Conservation (phyloP, 1,140 invertebrate species). For the Gyrodactylus salaris region DNA sequence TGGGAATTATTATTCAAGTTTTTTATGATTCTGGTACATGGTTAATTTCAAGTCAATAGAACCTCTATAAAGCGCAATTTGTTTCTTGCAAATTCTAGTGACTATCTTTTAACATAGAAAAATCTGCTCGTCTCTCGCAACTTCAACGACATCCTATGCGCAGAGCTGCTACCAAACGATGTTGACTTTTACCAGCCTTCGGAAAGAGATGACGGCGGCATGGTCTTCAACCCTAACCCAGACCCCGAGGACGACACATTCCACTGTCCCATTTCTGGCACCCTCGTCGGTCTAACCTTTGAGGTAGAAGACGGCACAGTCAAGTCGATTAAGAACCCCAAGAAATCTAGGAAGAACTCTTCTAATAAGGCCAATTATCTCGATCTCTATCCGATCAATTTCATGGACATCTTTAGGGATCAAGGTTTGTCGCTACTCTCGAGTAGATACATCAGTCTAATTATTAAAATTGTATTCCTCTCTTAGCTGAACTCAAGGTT, state of each 20-base stretch:
- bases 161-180: not conserved
- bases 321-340: not conserved
- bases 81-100: too few relatives aligned
- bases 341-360: not conserved
- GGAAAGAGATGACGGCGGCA: not conserved
- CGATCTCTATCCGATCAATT: not conserved
- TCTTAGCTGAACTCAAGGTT: not conserved
- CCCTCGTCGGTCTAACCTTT: not conserved
- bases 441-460: too few relatives aligned
- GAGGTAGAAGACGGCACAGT: not conserved
- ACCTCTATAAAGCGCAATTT: too few relatives aligned
- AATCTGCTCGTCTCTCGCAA: not conserved
- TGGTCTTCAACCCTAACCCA: not conserved
- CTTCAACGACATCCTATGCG: not conserved
- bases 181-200: not conserved
- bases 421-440: too few relatives aligned
- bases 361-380: not conserved
- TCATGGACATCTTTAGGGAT: not conserved
- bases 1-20: too few relatives aligned
- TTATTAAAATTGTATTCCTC: too few relatives aligned
- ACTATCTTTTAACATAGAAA: too few relatives aligned
- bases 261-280: not conserved
- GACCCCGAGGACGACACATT: not conserved
- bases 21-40: too few relatives aligned
- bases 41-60: too few relatives aligned